Percentiles rank a stretch among this genome's conserved stretches.
Evolutionary conservation across 2,797 vertebrate species (phyloP).

Genomic region (Gambusia yucatana): DNA sequence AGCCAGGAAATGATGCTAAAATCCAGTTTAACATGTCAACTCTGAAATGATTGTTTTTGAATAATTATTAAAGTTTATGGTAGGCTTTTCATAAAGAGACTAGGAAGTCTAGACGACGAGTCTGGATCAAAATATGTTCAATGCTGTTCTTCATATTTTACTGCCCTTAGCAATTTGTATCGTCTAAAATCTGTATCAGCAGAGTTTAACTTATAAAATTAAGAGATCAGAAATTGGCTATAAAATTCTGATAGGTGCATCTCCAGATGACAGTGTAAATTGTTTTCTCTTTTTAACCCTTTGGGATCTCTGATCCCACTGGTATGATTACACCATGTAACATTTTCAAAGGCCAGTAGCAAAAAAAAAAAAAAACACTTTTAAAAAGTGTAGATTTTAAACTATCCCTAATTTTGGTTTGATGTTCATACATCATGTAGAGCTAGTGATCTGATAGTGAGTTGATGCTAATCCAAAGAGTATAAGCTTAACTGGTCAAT

Average conservation of each 20-base stretch:
- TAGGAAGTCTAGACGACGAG: background rate
- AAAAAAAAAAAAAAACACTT: background rate
- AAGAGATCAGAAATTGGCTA: background rate
- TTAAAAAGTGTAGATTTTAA: background rate
- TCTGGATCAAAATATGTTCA: background rate
- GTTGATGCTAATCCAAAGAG: background rate
- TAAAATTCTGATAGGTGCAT: background rate
- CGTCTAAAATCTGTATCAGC: background rate
- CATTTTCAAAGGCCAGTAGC: background rate
- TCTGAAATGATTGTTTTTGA: background rate
- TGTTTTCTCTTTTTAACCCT: background rate
- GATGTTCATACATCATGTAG: background rate
- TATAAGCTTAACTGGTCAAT: background rate
- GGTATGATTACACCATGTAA: background rate
- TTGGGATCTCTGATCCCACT: background rate
- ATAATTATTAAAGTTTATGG: background rate
- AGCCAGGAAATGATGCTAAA: background rate
- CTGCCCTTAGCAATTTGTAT: background rate
- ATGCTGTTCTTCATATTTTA: background rate
- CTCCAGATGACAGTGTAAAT: background rate
- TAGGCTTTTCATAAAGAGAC: background rate
- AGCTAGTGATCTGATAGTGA: background rate
- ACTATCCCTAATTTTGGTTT: background rate
- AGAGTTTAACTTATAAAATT: background rate
- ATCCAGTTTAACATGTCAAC: background rate